Conservation (phyloP, 2,888 invertebrate species). For the Lomographa bimaculata region DNA sequence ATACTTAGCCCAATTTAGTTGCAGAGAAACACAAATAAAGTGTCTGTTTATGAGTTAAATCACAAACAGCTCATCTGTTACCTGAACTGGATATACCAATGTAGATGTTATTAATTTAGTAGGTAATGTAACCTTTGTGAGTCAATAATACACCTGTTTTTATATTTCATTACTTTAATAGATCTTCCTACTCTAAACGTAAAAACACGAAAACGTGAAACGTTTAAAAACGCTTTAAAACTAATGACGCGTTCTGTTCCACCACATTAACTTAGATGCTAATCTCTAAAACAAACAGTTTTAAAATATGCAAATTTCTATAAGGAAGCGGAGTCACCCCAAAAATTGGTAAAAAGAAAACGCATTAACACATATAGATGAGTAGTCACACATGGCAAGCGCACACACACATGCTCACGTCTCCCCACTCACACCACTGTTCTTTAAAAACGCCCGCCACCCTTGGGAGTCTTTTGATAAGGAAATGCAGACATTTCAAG, state of each 20-base stretch:
- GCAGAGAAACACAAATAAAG: too few species aligned
- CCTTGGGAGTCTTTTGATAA: conserved; percentile 77
- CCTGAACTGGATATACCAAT: too few species aligned
- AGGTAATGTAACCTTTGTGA: too few species aligned
- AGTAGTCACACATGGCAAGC: conserved; percentile 67
- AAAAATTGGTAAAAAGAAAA: conserved; percentile 84
- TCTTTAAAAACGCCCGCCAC: conserved; percentile 65
- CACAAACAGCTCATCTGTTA: too few species aligned
- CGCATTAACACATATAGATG: conserved; percentile 84
- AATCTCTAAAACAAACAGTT: conserved; percentile 22
- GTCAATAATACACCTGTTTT: too few species aligned
- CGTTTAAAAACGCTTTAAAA: conserved; percentile 10
- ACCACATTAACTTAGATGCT: conserved; percentile 18
- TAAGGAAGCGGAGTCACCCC: conserved; percentile 51
- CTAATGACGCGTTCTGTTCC: conserved; percentile 15
- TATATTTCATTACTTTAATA: too few species aligned
- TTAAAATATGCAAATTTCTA: conserved; percentile 33
- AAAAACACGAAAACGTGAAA: too few species aligned
- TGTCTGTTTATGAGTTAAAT: too few species aligned
- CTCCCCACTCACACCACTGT: conserved; percentile 41
- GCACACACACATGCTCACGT: conserved; percentile 51
- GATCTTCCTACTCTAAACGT: too few species aligned
- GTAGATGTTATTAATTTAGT: too few species aligned
- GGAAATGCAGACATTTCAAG: conserved; percentile 83
- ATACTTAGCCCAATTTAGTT: too few species aligned